Evolutionary conservation across 2,113 vertebrate genomes (phyloP).

Genomic region (Etia nguti): DNA sequence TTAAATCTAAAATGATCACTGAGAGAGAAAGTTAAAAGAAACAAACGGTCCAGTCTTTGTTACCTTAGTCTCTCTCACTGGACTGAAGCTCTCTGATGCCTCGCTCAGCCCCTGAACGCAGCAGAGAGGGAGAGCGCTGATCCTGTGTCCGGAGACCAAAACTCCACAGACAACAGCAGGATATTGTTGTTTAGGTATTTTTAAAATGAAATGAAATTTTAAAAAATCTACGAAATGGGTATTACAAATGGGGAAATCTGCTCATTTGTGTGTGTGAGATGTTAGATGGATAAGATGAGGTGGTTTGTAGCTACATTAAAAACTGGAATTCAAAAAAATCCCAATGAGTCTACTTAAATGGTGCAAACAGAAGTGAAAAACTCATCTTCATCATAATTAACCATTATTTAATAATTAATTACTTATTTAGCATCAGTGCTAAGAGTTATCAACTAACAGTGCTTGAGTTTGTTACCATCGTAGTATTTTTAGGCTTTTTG

Average conservation of each 20-base stretch:
- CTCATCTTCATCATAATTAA: not conserved
- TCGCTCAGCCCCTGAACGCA: no score
- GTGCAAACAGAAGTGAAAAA: not conserved
- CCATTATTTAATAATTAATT: not conserved
- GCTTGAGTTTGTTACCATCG: not conserved
- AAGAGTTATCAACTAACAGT: not conserved
- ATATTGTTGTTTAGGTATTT: not conserved
- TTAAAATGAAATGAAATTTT: not conserved
- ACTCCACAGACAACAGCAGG: not conserved
- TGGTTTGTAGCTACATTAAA: not conserved
- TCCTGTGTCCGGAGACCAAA: not conserved
- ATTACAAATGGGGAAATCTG: not conserved
- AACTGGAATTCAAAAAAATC: fast-evolving
- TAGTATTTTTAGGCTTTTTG: not conserved
- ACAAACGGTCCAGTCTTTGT: no score
- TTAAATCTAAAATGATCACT: no score
- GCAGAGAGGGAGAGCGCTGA: not conserved
- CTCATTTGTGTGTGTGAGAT: not conserved
- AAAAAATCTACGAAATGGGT: no score
- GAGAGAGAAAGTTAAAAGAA: no score
- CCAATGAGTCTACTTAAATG: not conserved
- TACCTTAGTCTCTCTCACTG: no score
- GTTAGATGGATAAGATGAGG: not conserved
- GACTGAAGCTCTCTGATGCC: no score
- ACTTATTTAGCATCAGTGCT: not conserved